Evolutionary conservation across 2,113 vertebrate genomes (phyloP).

Genomic region (Shinisaurus crocodilurus): DNA sequence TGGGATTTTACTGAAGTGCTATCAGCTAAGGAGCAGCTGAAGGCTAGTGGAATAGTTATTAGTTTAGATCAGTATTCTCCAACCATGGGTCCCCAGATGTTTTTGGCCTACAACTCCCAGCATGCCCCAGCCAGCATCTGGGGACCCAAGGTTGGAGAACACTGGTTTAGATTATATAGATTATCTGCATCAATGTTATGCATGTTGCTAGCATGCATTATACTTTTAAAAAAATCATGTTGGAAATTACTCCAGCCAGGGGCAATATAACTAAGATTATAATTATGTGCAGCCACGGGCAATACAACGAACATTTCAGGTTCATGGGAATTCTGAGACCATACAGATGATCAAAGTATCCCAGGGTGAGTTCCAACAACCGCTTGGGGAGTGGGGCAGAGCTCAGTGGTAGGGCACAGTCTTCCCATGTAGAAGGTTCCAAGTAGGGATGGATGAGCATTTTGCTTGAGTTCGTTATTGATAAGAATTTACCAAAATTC

Average conservation of each 20-base stretch:
- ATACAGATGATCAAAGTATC: background rate
- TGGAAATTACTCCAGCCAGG: background rate
- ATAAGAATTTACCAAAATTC: no score
- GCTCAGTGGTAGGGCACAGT: background rate
- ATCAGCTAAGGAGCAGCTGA: background rate
- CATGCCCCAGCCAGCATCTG: no score
- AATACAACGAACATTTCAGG: background rate
- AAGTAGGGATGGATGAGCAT: no score
- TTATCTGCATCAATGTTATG: background rate
- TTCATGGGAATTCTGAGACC: background rate
- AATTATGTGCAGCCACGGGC: background rate
- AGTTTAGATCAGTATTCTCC: no score
- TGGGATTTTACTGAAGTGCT: background rate
- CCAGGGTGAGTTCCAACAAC: background rate
- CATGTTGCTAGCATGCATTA: background rate
- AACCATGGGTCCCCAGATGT: no score
- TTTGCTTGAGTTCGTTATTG: no score
- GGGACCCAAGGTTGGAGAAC: no score
- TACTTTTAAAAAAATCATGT: background rate
- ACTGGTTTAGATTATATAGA: background rate
- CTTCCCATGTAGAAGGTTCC: background rate
- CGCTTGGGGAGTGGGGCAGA: background rate
- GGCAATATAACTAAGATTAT: background rate
- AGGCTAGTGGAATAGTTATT: background rate
- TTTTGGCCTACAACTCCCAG: no score